Conservation (phyloP, 2,113 vertebrate genomes). For the Melanocharis versteri region DNA sequence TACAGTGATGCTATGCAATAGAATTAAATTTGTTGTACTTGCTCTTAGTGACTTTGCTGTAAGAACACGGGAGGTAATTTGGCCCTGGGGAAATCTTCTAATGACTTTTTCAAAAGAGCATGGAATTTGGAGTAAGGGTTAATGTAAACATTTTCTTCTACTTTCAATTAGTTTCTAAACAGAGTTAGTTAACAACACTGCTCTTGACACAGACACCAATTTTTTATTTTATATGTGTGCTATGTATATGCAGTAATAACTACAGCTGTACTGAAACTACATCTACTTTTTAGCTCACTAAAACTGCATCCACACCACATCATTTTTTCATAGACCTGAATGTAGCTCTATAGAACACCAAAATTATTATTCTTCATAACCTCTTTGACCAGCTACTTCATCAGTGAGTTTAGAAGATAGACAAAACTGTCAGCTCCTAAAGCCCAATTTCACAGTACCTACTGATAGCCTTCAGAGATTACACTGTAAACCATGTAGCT, state of each 20-base stretch:
- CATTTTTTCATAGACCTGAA: neutral
- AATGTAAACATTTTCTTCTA: constrained; percentile 3
- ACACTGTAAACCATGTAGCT: neutral
- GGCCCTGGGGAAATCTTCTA: neutral
- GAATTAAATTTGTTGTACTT: neutral
- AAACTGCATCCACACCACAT: neutral
- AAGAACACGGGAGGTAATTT: neutral
- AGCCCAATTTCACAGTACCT: neutral
- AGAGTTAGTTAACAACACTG: neutral
- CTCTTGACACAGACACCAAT: neutral
- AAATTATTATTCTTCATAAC: neutral
- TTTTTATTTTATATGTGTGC: neutral
- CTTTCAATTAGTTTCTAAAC: neutral
- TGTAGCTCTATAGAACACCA: neutral
- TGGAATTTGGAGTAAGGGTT: neutral
- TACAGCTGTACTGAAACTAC: neutral
- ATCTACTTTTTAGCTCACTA: neutral
- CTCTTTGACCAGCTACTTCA: neutral
- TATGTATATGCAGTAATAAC: neutral
- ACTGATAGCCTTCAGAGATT: neutral
- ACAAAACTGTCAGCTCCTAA: neutral
- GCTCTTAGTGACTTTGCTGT: neutral
- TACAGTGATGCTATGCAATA: neutral
- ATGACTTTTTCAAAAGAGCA: neutral
- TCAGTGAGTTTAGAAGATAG: neutral